Base-by-base conservation (phyloP, 2,888 invertebrate genomes). In the Acanthosepion pharaonis region DNA sequence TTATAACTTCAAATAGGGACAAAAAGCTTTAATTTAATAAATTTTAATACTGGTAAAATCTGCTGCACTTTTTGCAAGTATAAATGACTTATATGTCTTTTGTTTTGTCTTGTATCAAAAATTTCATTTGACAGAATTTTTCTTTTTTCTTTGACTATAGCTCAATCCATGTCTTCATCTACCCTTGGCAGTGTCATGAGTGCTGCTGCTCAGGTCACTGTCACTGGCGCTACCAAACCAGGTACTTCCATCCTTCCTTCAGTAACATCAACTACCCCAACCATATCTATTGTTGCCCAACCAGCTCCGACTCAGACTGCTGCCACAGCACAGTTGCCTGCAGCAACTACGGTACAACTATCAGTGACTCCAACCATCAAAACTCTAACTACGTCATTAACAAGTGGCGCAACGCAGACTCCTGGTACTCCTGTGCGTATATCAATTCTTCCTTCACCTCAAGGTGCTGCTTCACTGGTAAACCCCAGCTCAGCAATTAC, bases 401-500 rank as follows among this genome's bases (percentile, higher is more conserved):
- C 95, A 91, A 95, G 96, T 49, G 94, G 95, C 91, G 95, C 94
- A 93, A 95, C 94, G 94, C 95, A 94, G 53, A 95, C 95, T 92
- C 95, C 95, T 53, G 94, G 94, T 64, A 94, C 95, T 92, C 95
- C 95, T 92, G 96, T 92, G 94, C 96, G 94, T 96, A 96, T 91
- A 96, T 96, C 51, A 96, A 96, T 95, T 96, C 96, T 94, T 96
- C 96, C 91, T 96, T 96, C 94, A 96, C 96, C 20, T 96, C 97
- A 94, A 95, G 95, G 92, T 95, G 95, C 94, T 64, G 95, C 95
- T 94, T 91, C 94, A 92, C 92, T 94, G 25, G 94, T 95, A 91
- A 94, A 92, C 91, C 92, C 53, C 51, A 95, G 95, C 91, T 94
- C 98, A 20, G 98, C 98, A 0, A 95, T 96, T 94, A 95, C 96